Conservation (phyloP, 1,140 invertebrate species). For the Anoplolepis gracilipes region DNA sequence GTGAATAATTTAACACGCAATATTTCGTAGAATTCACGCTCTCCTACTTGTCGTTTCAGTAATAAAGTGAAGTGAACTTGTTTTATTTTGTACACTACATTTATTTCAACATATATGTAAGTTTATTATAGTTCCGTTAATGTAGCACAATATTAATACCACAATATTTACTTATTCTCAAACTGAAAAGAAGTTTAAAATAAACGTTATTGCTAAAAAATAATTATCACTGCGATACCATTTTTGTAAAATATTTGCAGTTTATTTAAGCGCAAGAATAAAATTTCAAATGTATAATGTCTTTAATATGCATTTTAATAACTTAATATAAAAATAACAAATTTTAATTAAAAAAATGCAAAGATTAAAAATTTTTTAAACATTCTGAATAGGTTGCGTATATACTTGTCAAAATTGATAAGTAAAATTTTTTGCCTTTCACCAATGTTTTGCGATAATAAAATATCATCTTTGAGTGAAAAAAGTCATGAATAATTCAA, state of each 20-base stretch:
- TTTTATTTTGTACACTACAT: background rate
- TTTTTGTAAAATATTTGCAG: background rate
- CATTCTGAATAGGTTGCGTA: background rate
- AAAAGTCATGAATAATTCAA: background rate
- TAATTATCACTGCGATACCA: background rate
- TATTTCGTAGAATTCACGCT: slow-evolving; percentile 29
- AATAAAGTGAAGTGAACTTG: background rate
- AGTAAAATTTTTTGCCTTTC: background rate
- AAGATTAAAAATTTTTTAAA: background rate
- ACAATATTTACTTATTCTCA: background rate
- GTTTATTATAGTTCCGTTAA: background rate
- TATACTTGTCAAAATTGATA: too few relatives aligned
- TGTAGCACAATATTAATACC: background rate
- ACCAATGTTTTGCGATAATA: background rate
- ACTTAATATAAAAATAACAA: background rate
- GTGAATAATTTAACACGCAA: slow-evolving; percentile 57
- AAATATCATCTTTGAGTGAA: background rate
- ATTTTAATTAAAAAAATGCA: background rate
- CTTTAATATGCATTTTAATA: background rate
- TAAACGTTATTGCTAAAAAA: background rate
- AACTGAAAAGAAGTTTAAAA: background rate
- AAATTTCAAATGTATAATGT: slow-evolving; percentile 1
- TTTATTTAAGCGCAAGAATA: background rate
- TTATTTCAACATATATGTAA: background rate
- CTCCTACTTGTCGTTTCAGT: slow-evolving; percentile 5